Evolutionary conservation across 2,113 vertebrate genomes (phyloP).

Genomic region (Oenanthe melanoleuca): DNA sequence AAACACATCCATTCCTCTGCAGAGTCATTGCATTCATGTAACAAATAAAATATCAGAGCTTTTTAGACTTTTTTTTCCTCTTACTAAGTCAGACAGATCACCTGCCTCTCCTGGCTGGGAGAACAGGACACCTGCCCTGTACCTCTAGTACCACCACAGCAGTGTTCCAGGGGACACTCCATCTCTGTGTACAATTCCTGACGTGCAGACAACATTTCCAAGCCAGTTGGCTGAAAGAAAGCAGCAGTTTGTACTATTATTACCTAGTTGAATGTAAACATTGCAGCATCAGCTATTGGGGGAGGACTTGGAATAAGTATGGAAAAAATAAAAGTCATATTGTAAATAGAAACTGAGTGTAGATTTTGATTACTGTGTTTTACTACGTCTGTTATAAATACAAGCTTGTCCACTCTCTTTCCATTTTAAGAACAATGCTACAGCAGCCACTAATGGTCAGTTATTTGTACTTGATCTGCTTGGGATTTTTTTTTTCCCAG

Average conservation of each 20-base stretch:
- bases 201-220: neutral
- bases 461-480: neutral
- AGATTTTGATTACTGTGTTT: constrained; percentile 2
- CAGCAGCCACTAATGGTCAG: neutral
- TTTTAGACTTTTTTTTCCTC: neutral
- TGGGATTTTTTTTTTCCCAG: neutral
- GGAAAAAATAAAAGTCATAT: constrained; percentile 57
- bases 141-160: neutral
- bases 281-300: neutral
- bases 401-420: neutral
- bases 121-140: neutral
- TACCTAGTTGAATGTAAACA: neutral
- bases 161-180: neutral
- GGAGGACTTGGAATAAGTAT: constrained; percentile 35
- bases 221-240: neutral
- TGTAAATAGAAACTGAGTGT: constrained; percentile 41
- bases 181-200: neutral
- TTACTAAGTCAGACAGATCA: neutral
- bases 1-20: neutral
- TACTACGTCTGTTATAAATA: neutral
- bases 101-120: neutral
- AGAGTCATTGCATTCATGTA: neutral
- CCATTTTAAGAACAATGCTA: neutral
- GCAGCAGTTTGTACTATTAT: neutral
- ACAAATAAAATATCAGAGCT: neutral